These are phyloP conservation scores for Nothura maculosa DNA, from an alignment of 2,797 vertebrate genomes.

Conservation along the genomic window DNA sequence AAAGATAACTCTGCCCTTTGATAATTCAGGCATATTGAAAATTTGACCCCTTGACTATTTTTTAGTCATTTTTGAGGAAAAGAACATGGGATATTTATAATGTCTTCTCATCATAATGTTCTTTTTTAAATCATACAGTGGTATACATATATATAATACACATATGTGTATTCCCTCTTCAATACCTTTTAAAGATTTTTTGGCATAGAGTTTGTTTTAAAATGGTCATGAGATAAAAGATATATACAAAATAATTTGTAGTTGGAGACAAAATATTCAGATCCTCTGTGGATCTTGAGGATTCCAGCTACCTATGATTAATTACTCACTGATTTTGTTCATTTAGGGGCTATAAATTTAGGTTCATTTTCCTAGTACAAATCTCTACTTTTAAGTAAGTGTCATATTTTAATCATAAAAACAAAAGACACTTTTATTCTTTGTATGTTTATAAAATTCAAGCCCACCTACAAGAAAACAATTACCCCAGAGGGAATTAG, in stretches of 20 bases:
- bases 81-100: not conserved
- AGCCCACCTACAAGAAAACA: not conserved
- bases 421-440: not conserved
- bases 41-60: accelerated
- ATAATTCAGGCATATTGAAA: not conserved
- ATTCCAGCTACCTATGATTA: not conserved
- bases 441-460: not conserved
- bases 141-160: too few relatives aligned
- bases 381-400: not conserved
- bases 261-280: not conserved
- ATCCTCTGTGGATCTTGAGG: not conserved
- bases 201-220: not conserved
- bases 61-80: accelerated
- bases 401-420: not conserved
- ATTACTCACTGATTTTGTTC: not conserved
- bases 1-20: not conserved
- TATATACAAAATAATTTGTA: accelerated
- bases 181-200: not conserved
- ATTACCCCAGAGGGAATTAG: not conserved
- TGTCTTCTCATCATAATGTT: not conserved
- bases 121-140: accelerated
- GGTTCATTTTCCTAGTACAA: not conserved
- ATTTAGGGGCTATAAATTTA: not conserved
- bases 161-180: not conserved
- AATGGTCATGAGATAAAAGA: accelerated